Conservation (phyloP, 1,140 invertebrate genomes). For the Meteorus sp. region DNA sequence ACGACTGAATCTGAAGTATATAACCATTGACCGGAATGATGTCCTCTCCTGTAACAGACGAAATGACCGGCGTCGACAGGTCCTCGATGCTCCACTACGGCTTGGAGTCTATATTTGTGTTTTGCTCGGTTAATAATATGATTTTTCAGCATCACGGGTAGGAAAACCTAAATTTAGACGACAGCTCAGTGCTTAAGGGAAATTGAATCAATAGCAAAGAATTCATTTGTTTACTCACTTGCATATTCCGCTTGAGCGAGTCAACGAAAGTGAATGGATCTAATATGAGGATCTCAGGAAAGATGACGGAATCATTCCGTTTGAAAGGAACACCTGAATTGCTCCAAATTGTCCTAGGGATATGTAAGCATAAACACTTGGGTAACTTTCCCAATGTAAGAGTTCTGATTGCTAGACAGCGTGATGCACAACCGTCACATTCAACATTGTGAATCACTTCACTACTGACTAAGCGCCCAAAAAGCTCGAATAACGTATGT, state of each 20-base stretch:
- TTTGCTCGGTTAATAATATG: constrained; percentile 40
- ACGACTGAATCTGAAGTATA: constrained; percentile 54
- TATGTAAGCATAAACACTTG: constrained; percentile 81
- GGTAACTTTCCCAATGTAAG: constrained; percentile 87
- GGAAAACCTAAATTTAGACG: background rate
- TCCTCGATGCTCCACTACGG: constrained; percentile 89
- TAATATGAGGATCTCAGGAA: constrained; percentile 81
- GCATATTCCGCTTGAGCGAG: constrained; percentile 49
- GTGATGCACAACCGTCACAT: constrained; percentile 74
- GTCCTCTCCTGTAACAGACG: constrained; percentile 82
- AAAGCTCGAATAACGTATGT: constrained; percentile 68
- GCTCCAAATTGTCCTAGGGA: constrained; percentile 83
- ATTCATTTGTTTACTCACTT: constrained; percentile 40
- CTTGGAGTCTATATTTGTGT: constrained; percentile 71
- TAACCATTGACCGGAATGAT: constrained; percentile 48
- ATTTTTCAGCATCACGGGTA: constrained; percentile 22
- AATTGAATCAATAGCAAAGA: no score
- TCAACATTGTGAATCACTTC: constrained; percentile 82
- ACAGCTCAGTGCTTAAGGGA: no score
- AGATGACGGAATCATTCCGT: constrained; percentile 81
- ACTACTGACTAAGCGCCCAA: constrained; percentile 80
- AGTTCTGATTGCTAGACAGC: constrained; percentile 67
- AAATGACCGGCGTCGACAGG: constrained; percentile 87
- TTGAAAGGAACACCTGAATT: constrained; percentile 75
- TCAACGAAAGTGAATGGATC: constrained; percentile 75